Conservation (phyloP, 2,113 vertebrate species). For the Cololabis saira region DNA sequence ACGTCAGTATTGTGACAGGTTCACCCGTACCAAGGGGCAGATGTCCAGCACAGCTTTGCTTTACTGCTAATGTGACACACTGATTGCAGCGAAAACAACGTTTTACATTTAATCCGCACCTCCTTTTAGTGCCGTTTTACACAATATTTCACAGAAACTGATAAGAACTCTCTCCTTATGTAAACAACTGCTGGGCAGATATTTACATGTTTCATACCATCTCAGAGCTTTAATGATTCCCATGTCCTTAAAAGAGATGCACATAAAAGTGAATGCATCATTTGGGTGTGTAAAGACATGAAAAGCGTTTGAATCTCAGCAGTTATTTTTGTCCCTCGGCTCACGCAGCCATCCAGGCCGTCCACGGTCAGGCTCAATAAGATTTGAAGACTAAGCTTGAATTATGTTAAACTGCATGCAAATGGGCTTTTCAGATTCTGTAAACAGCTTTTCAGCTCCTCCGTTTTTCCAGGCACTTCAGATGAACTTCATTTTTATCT, state of each 20-base stretch:
- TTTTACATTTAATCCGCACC: neutral
- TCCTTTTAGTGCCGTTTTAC: too few species aligned
- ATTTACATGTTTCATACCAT: too few species aligned
- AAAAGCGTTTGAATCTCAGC: conserved; percentile 9
- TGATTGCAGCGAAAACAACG: neutral
- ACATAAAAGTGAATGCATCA: too few species aligned
- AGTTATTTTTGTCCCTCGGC: conserved; percentile 2
- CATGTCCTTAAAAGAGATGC: too few species aligned
- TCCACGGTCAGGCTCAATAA: neutral
- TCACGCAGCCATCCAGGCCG: neutral
- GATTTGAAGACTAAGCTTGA: neutral
- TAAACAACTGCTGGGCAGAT: too few species aligned
- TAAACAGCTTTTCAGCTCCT: neutral
- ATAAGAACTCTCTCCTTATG: too few species aligned
- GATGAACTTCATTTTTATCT: neutral
- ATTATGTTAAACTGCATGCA: neutral
- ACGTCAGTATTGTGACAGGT: conserved; percentile 11
- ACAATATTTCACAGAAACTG: too few species aligned
- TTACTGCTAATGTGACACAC: neutral
- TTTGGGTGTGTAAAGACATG: neutral
- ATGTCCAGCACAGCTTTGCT: neutral
- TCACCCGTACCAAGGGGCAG: conserved; percentile 3
- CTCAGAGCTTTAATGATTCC: too few species aligned
- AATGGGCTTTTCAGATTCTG: neutral
- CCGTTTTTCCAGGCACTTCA: neutral